Conservation (phyloP, 2,888 invertebrate species). For the Dolichopus griseipennis region DNA sequence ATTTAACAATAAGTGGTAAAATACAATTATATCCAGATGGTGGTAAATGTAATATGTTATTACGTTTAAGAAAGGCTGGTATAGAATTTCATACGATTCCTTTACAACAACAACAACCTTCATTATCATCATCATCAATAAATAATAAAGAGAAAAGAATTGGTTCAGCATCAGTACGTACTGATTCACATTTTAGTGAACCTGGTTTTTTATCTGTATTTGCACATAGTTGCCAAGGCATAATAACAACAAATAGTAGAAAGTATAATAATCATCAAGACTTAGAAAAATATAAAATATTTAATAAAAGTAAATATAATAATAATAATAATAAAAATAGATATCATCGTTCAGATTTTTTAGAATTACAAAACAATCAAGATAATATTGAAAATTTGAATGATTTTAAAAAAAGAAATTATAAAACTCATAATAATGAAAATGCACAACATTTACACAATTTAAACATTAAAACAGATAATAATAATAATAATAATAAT, state of each 20-base stretch:
- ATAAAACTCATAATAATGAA: neutral
- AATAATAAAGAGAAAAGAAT: slow-evolving; percentile 19
- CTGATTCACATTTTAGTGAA: slow-evolving; percentile 74
- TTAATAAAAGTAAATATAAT: neutral
- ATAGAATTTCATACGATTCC: slow-evolving; percentile 70
- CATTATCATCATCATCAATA: neutral
- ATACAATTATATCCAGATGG: slow-evolving; percentile 52
- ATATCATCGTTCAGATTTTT: neutral
- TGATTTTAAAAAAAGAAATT: no score
- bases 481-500: slow-evolving; percentile 10
- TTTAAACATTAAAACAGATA: no score
- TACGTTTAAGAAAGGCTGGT: slow-evolving; percentile 65
- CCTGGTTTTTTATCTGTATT: slow-evolving; percentile 79
- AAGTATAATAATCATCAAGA: slow-evolving; percentile 31
- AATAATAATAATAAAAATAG: neutral
- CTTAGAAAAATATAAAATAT: slow-evolving; percentile 22
- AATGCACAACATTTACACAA: no score
- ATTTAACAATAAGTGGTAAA: slow-evolving; percentile 68
- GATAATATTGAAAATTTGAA: no score
- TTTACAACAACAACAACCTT: slow-evolving; percentile 31
- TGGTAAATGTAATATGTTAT: slow-evolving; percentile 67
- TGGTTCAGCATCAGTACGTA: slow-evolving; percentile 46
- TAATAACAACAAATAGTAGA: slow-evolving; percentile 29
- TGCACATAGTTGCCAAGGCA: slow-evolving; percentile 67
- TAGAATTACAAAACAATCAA: neutral